Base-by-base conservation (phyloP, 2,888 invertebrate genomes). In the Euspilapteryx auroguttella region DNA sequence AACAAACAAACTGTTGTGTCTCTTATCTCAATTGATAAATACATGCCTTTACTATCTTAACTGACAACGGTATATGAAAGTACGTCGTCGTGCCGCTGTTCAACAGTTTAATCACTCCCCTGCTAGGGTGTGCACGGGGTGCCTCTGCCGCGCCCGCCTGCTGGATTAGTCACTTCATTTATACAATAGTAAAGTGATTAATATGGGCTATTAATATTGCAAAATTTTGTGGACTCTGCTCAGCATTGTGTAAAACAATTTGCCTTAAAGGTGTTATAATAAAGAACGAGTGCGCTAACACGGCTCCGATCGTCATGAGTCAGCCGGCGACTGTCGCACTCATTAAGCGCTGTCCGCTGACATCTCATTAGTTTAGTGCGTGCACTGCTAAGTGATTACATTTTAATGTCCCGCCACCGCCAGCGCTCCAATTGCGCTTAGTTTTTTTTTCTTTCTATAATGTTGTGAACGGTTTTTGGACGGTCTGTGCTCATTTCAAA, bases 321-420 rank as follows among this genome's bases (percentile, higher is more conserved):
- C 73, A 73, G 8, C 46, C 44, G 48, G 37, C 49, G 44, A 54
- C 53, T 56, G 64, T 59, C 56, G 53, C 47, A 49, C 55, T 63
- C 63, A 55, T 68, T 66, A 68, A 54, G 54, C 8, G 17, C 53
- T 56, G 66, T 61, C 56, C 50, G 49, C 58, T 63, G 53, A 68
- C 68, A 69, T 68, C 65, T 66, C 66, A 68, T 73, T 73, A 66
- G 59, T 63, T 51, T 55, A 50, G 61, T 65, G 66, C 64, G 66
- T 65, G 64, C 61, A 54, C 49, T 61, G 61, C 62, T 62, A 64
- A 68, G 62, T 66, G 66, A 68, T 65, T 68, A 69, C 58, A 58
- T 65, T 65, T 62, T 61, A 62, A 61, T 58, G 58, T 55, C 43
- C 38, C 42, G 57, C 55, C 43, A 38, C 42, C 48, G 47, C 45